Evolutionary conservation across 2,888 invertebrate species (phyloP).

Genomic region (Venustoraphidia nigricollis): DNA sequence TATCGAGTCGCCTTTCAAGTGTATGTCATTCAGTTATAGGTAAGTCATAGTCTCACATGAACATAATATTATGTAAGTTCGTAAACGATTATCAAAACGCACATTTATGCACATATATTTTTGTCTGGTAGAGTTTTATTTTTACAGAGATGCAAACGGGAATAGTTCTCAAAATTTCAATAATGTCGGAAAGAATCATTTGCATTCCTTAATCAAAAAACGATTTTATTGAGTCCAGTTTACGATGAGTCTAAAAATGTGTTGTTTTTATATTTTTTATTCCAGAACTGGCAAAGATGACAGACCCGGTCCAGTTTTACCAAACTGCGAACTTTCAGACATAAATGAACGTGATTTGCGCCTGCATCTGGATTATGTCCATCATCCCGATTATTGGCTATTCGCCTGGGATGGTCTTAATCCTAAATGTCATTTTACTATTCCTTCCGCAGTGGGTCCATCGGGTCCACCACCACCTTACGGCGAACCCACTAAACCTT

Average conservation of each 20-base stretch:
- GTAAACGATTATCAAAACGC: no score
- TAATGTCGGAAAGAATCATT: no score
- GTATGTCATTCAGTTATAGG: slow-evolving; percentile 64
- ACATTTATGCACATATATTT: no score
- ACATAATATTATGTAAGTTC: no score
- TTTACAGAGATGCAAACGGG: no score
- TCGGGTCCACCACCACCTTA: not conserved
- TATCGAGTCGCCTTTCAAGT: slow-evolving; percentile 43
- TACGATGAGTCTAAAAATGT: slow-evolving; percentile 2
- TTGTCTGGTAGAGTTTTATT: no score
- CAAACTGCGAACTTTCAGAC: slow-evolving; percentile 65
- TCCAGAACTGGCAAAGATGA: slow-evolving; percentile 15
- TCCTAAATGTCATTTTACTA: slow-evolving; percentile 38
- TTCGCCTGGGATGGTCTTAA: slow-evolving; percentile 70
- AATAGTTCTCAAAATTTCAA: no score
- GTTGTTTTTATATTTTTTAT: not conserved
- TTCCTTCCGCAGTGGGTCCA: not conserved
- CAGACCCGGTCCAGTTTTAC: slow-evolving; percentile 19
- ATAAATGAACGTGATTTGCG: slow-evolving; percentile 61
- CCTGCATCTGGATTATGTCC: slow-evolving; percentile 54
- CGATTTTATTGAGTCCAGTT: not conserved
- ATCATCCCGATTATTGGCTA: slow-evolving; percentile 51
- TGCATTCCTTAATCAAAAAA: no score
- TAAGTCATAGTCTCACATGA: slow-evolving; percentile 19
- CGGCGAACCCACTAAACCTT: not conserved